Conservation (phyloP, 1,140 invertebrate species). For the Cataglyphis hispanica region DNA sequence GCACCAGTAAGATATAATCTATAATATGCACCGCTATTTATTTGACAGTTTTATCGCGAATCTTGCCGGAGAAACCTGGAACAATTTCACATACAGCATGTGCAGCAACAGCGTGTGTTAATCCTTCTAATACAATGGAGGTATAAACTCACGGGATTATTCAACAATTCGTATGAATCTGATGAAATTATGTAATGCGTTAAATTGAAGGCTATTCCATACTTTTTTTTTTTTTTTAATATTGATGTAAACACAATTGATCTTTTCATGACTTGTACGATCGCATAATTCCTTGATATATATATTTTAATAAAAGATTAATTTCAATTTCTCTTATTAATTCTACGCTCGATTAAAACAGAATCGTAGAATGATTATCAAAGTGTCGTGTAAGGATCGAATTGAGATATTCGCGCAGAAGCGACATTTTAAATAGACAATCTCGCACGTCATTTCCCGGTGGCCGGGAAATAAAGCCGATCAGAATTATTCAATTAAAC, state of each 20-base stretch:
- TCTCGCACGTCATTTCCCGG: slow-evolving; percentile 43
- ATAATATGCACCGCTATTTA: slow-evolving; percentile 35
- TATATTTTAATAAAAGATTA: background rate
- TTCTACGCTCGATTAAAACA: too few relatives aligned
- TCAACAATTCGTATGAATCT: slow-evolving; percentile 35
- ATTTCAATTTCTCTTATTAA: background rate
- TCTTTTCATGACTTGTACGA: background rate
- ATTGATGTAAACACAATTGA: background rate
- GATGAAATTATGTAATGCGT: background rate
- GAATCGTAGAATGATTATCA: too few relatives aligned
- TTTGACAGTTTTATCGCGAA: slow-evolving; percentile 35
- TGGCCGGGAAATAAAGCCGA: slow-evolving; percentile 33
- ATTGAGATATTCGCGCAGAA: background rate
- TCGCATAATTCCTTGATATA: slow-evolving; percentile 3
- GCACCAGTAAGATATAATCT: slow-evolving; percentile 11
- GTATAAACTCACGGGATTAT: slow-evolving; percentile 2
- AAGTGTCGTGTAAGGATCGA: background rate
- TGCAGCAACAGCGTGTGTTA: slow-evolving; percentile 12
- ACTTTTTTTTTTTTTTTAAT: background rate
- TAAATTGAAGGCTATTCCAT: background rate
- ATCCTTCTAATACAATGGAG: background rate
- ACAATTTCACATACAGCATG: slow-evolving; percentile 36
- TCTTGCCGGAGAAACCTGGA: slow-evolving; percentile 44
- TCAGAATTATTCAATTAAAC: slow-evolving; percentile 69
- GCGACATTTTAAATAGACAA: slow-evolving; percentile 13